Evolutionary conservation across 1,140 invertebrate genomes (phyloP), one percentile per base, ranked within the genome.

Genomic region (Rhopalosiphum maidis): DNA sequence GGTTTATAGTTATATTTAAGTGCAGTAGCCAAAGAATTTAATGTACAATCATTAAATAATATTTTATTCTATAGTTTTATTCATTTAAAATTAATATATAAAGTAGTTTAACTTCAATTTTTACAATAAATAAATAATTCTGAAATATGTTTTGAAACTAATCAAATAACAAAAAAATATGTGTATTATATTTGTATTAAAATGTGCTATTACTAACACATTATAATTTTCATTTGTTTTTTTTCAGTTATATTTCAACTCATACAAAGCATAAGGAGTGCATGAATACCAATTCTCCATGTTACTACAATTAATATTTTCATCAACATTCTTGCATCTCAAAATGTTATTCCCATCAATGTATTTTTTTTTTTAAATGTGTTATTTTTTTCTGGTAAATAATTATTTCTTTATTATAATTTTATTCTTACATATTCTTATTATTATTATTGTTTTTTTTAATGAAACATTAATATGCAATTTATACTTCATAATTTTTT

Each of bases 161-260:
- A 68, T 68, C n/a, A 18, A 18, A 68, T 68, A 15, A 68, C 1
- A 18, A 51, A 51, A 51, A 3, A 8, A 51, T 51, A 51, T 51
- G 18, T n/a, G 18, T 68, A 68, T 18, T n/a, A 68, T 68, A 68
- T 6, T 68, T 68, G 5, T n/a, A n/a, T 68, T 68, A 68, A 21
- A 68, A 18, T 15, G 1, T 86, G 22, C 2, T 41, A 35, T 92
- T 41, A 93, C 8, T 46, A 91, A 43, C 2, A 55, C 23, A 41
- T 77, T 30, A 1, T 83, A 35, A 48, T 51, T 51, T 48, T 11
- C 48, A 37, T 46, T 30, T 85, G 18, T 87, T 93, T 94, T 25
- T 88, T 83, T 94, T 30, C 37, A 89, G 82, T 88, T n/a, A 93
- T 93, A 60, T 93, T 93, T 46, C 86, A 89, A 68, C 93, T 93